phyloP scores from a whole-genome alignment of 1,140 invertebrate species.

The Drosophila tropicalis region DNA sequence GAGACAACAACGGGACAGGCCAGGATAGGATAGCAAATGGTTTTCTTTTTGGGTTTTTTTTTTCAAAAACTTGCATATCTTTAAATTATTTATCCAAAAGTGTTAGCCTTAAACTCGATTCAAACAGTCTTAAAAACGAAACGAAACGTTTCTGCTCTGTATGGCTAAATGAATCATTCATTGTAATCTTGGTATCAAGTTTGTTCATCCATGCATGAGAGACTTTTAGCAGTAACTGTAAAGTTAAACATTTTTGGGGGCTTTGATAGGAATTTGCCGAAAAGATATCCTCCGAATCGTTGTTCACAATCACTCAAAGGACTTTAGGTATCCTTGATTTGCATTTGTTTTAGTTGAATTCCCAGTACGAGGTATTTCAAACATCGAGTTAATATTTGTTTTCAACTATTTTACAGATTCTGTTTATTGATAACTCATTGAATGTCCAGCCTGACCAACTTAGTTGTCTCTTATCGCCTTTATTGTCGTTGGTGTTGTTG shows the following conservation, averaged over 20 bases:
- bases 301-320: too few species aligned
- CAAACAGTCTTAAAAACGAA: constrained; percentile 24
- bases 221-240: background rate
- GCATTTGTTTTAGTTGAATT: background rate
- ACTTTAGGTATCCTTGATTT: too few species aligned
- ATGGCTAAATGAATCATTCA: constrained; percentile 6
- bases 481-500: background rate
- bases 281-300: too few species aligned
- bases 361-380: background rate
- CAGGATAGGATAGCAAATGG: constrained; percentile 56
- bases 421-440: constrained; percentile 1
- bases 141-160: constrained; percentile 30
- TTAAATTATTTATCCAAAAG: constrained; percentile 71
- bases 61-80: constrained; percentile 53
- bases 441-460: constrained; percentile 38
- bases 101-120: constrained; percentile 49
- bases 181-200: background rate
- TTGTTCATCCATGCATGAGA: background rate
- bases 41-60: background rate
- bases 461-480: constrained; percentile 11
- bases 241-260: background rate
- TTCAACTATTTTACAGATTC: background rate
- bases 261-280: too few species aligned
- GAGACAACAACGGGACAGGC: constrained; percentile 17
- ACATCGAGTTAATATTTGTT: background rate